Evolutionary conservation across 2,888 invertebrate genomes (phyloP), one percentile per base, ranked within the genome.

Genomic region (Morinoia aosen): DNA sequence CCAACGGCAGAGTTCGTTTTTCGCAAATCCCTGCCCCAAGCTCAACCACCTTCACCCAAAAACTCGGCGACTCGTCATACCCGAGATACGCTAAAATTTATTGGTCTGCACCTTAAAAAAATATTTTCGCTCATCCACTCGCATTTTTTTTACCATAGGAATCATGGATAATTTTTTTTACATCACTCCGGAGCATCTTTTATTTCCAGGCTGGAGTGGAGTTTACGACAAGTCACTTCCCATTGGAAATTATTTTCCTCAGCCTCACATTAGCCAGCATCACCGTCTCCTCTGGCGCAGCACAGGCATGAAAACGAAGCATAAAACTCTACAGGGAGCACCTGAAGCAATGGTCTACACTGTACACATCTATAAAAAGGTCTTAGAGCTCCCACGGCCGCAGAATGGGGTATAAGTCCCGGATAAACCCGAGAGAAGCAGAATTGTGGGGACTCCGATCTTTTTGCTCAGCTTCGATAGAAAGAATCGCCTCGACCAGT

Each of bases 261-360:
- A 76, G 25, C 76, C 25, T 5, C 76, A 76, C 76, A 76, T 76
- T 76, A 76, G 76, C 76, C 33, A 8, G 25, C 76, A 10, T 33
- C 25, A 76, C 76, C 76, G 33, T 16, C 90, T 39, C 90, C 40
- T 19, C 39, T 39, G 90, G 90, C 40, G 39, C 14, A 90, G 40
- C 39, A 14, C 90, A 90, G 19, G 90, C 40, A 39, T 90, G 40
- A 39, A 40, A 39, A 39, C 39, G 90, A 90, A 48, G 40, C 19
- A 90, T 90, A 90, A 90, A 90, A 90, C 12, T 90, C 39, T 90
- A 90, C 88, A 88, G 90, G 39, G 90, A 5, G 90, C 90, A 11
- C 39, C 40, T 90, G 90, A 90, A 90, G 90, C 90, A 14, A 12
- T 90, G 40, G 90, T 48, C 40, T 90, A 5, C 33, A 14, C 90